Conservation (phyloP, 2,113 vertebrate genomes). For the Phrynocephalus versicolor region DNA sequence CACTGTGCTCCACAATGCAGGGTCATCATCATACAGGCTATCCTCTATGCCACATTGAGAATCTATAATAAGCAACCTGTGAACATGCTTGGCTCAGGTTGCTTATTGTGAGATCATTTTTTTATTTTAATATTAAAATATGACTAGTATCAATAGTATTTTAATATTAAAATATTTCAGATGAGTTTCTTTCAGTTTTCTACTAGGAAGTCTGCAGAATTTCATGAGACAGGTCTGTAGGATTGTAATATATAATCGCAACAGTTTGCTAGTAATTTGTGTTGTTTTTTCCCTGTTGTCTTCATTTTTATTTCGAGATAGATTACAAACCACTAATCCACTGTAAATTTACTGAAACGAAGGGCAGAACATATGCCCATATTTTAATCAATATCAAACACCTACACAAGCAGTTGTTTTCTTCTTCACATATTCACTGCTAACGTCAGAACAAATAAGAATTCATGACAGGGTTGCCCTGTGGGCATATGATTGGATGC, state of each 20-base stretch:
- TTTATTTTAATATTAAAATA: not conserved
- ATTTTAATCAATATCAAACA: not conserved
- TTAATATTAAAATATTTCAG: not conserved
- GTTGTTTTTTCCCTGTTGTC: not conserved
- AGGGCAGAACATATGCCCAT: not conserved
- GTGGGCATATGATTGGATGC: not conserved
- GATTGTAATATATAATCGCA: not conserved
- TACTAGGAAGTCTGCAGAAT: not conserved
- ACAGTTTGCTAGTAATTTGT: not conserved
- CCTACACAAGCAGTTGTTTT: not conserved
- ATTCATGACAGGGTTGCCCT: not conserved
- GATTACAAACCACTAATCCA: not conserved
- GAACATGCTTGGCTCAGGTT: not conserved
- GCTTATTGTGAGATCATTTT: not conserved
- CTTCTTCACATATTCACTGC: not conserved
- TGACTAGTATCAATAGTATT: not conserved
- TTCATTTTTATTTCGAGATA: not conserved
- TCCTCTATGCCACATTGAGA: no score
- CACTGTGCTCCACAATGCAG: no score
- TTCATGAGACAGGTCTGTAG: not conserved
- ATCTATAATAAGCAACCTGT: no score
- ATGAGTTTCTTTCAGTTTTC: not conserved
- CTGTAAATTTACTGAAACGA: not conserved
- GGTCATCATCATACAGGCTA: no score
- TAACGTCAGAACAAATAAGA: not conserved